Evolutionary conservation across 2,113 vertebrate genomes (phyloP), one percentile per base, ranked within the genome.

Genomic region (Deroptyus accipitrinus): DNA sequence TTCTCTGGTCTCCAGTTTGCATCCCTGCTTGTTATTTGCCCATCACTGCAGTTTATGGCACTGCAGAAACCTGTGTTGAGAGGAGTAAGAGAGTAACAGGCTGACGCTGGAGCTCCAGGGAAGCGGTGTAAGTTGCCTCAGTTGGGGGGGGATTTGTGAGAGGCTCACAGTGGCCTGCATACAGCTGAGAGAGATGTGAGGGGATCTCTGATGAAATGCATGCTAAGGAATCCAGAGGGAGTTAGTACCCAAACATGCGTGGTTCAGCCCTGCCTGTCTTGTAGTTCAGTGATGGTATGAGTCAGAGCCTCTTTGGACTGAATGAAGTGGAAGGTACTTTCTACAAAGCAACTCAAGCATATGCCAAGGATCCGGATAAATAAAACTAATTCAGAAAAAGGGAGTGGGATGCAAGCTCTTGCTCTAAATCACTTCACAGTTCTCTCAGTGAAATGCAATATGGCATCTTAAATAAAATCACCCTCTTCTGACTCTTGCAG

Each of bases 281-380:
- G 90, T 95, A 92, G 88, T 90, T 93, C 95, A 78, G 94, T 52
- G 88, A 94, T 1, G 73, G 81, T 86, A 93, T 96, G 96, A 96
- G 92, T 97, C 96, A 96, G 83, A 96, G 90, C 73, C 83, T 75
- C 86, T 96, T 55, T 93, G 96, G 90, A 92, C 96, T 97, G 92
- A 96, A 96, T 96, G 95, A 97, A 96, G 96, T 95, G 90, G 95
- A 96, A 96, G 95, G 96, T 94, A 96, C 92, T 96, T 95, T 95
- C 77, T 96, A 94, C 94, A 90, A 94, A 96, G 96, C 95, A 86
- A 92, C 92, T 95, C 91, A 57, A 97, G 92, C 91, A 82, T 93
- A 96, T 91, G 90, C 92, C 91, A 88, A 95, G 66, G 92, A 97
- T 95, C 90, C 7, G 62, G 95, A 90, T 90, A 96, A 97, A 95